Evolutionary conservation across 2,888 invertebrate genomes (phyloP).

Genomic region (Nemotelus pantherinus): DNA sequence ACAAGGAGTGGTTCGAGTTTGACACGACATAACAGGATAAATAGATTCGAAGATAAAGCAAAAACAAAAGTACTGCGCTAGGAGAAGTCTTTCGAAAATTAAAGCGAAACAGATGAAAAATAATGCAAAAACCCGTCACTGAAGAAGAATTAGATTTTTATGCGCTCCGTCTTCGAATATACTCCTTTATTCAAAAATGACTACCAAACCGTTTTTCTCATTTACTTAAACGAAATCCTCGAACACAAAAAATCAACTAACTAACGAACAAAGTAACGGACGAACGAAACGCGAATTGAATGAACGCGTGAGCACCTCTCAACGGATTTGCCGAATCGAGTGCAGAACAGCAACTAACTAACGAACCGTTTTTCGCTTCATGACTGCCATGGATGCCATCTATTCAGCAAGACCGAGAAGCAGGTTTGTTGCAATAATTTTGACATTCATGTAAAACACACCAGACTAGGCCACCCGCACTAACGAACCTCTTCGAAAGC

Average conservation of each 20-base stretch:
- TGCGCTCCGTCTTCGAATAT: no score
- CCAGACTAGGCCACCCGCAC: slow-evolving; percentile 27
- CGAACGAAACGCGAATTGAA: slow-evolving; percentile 33
- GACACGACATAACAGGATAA: no score
- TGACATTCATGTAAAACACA: slow-evolving; percentile 34
- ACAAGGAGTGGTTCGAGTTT: no score
- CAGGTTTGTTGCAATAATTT: slow-evolving; percentile 42
- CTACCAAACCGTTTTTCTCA: no score
- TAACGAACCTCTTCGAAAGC: background rate
- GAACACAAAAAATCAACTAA: slow-evolving; percentile 7
- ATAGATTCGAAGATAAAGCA: no score
- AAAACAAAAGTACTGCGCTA: no score
- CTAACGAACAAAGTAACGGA: slow-evolving; percentile 29
- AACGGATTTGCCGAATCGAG: slow-evolving; percentile 42
- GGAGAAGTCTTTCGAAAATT: no score
- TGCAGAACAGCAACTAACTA: slow-evolving; percentile 44
- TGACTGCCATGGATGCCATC: slow-evolving; percentile 48
- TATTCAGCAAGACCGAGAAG: slow-evolving; percentile 41
- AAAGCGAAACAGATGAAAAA: no score
- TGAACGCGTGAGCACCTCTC: slow-evolving; percentile 23
- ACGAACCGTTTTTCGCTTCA: slow-evolving; percentile 31
- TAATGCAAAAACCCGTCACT: no score
- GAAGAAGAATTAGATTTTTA: no score
- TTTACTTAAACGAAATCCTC: slow-evolving; percentile 4
- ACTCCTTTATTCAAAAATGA: no score